Evolutionary conservation across 2,113 vertebrate species (phyloP), one percentile per base, ranked within the genome.

Genomic region (Turnix velox): DNA sequence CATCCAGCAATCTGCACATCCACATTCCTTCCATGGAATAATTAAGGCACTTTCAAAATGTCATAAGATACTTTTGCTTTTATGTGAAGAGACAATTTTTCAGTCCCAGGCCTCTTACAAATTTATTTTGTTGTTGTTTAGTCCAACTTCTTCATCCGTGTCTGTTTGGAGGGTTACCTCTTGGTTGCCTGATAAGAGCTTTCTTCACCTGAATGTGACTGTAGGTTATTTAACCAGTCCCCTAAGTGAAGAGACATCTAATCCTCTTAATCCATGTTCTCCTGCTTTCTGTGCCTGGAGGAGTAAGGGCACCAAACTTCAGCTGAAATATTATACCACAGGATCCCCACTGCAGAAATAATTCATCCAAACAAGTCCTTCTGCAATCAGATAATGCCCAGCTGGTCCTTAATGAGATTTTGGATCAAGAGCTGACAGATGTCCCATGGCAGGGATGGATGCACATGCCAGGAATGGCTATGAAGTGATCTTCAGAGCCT

Each of bases 341-440:
- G 55, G 31, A 55, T 86, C 51, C 13, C 83, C 49, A 18, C 35
- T 55, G 55, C 18, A 84, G 77, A 88, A 87, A 72, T 81, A 87
- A 90, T 90, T 90, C 8, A 87, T 84, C 86, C 52, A 61, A 87
- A 87, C 65, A 77, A 84, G 48, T 78, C 61, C 51, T 90, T 92
- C 68, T 81, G 33, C 18, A 31, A 57, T 72, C 66, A 84, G 65
- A 49, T 54, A 84, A 75, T 87, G 40, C 37, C 43, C 55, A 80
- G 51, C 6, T 3, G 0, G 19, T 58, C 63, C 76, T 82, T 87
- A 88, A 63, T 19, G 63, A 92, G 72, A 27, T 66, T 92, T 46
- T 74, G 79, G 74, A 85, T 90, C 59, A 71, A 45, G 43, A 81
- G 22, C 35, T 72, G 81, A 63, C 61, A 93, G 63, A 48, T 62